These are phyloP conservation scores for Gymnocypris eckloni DNA, from an alignment of 2,797 vertebrate genomes.

Conservation along the genomic window DNA sequence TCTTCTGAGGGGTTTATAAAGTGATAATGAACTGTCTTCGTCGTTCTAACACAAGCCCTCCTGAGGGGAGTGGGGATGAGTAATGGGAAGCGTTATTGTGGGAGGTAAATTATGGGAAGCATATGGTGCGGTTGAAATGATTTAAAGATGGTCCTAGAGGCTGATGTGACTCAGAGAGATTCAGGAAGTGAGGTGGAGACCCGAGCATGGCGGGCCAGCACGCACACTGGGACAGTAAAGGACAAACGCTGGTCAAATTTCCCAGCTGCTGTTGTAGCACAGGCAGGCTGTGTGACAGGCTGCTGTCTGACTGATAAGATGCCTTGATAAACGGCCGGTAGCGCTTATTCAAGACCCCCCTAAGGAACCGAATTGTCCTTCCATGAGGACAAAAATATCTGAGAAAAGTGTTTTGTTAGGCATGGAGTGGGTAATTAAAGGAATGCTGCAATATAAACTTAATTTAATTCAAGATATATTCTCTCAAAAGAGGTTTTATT, in stretches of 20 bases:
- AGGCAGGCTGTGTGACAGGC: conserved; percentile 19
- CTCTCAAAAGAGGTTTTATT: neutral
- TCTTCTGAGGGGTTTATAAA: conserved; percentile 31
- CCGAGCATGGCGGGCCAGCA: neutral
- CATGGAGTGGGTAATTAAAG: neutral
- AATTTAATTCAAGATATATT: neutral
- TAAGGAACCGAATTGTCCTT: neutral
- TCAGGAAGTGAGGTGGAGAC: conserved; percentile 20
- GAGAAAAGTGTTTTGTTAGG: conserved; percentile 2
- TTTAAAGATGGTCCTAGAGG: conserved; percentile 67
- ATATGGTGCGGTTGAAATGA: conserved; percentile 75
- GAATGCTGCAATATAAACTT: neutral
- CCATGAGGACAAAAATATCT: neutral
- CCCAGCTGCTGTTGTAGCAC: conserved; percentile 13
- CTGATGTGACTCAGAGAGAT: conserved; percentile 61
- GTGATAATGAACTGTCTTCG: conserved; percentile 43
- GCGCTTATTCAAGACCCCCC: neutral
- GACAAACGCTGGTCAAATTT: conserved; percentile 11
- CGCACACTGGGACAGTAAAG: conserved; percentile 33
- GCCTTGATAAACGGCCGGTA: conserved; percentile 21
- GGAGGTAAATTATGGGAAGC: conserved; percentile 73
- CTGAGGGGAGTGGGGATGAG: conserved; percentile 65
- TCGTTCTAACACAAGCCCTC: conserved; percentile 12
- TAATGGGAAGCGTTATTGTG: conserved; percentile 74
- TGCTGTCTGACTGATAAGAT: conserved; percentile 33